Evolutionary conservation across 1,140 invertebrate genomes (phyloP).

Genomic region (Babylonia areolata): DNA sequence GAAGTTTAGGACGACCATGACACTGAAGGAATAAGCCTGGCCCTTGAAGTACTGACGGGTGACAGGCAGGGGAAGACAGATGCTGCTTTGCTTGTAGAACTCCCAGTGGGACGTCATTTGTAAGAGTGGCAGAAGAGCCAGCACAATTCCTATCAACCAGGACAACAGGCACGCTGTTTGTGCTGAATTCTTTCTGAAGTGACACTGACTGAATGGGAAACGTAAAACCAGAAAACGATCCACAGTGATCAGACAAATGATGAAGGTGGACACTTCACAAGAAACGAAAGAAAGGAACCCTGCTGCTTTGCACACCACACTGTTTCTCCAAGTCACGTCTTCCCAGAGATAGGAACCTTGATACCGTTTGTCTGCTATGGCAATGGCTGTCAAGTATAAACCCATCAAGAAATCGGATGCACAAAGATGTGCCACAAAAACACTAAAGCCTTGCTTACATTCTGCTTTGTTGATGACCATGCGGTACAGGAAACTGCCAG

Average conservation of each 20-base stretch:
- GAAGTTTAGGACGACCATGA: slow-evolving; percentile 56
- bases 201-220: slow-evolving; percentile 53
- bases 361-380: slow-evolving; percentile 53
- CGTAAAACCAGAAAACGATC: slow-evolving; percentile 58
- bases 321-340: slow-evolving; percentile 55
- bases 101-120: slow-evolving; percentile 47
- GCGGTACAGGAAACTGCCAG: slow-evolving; percentile 47
- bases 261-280: slow-evolving; percentile 58
- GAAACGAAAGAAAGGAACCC: slow-evolving; percentile 62
- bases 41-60: slow-evolving; percentile 38
- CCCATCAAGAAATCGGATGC: slow-evolving; percentile 67
- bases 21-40: slow-evolving; percentile 48
- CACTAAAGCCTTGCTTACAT: slow-evolving; percentile 33
- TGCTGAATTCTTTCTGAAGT: slow-evolving; percentile 28
- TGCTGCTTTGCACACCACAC: slow-evolving; percentile 54
- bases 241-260: slow-evolving; percentile 61
- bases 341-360: slow-evolving; percentile 56
- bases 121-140: slow-evolving; percentile 47
- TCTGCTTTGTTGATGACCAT: slow-evolving; percentile 27
- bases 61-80: slow-evolving; percentile 57
- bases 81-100: slow-evolving; percentile 50
- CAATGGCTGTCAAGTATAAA: slow-evolving; percentile 64
- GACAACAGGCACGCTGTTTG: neutral
- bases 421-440: slow-evolving; percentile 58
- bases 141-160: slow-evolving; percentile 45